phyloP scores from a whole-genome alignment of 2,888 invertebrate genomes.

The Hypena proboscidalis region DNA sequence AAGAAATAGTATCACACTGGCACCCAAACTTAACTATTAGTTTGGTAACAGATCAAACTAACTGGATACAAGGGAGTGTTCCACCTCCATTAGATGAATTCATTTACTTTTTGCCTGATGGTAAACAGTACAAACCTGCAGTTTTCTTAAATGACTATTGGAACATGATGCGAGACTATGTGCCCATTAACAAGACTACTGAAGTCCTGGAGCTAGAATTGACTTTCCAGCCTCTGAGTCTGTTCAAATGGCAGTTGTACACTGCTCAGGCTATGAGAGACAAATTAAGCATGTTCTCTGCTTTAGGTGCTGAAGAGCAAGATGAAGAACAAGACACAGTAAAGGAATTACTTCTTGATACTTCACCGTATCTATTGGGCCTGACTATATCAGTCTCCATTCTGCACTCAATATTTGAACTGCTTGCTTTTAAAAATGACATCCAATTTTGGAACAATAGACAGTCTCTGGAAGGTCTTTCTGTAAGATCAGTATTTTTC shows the following conservation, averaged over 20 bases:
- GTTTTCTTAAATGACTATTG: constrained; percentile 99
- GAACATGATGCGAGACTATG: constrained; percentile 98
- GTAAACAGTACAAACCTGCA: constrained; percentile 96
- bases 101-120: constrained; percentile 94
- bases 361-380: constrained; percentile 97
- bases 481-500: constrained; percentile 99
- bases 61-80: constrained; percentile 96
- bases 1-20: constrained; percentile 98
- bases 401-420: constrained; percentile 98
- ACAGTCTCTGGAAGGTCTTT: constrained; percentile 98
- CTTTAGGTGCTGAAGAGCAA: constrained; percentile 89
- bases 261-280: constrained; percentile 97
- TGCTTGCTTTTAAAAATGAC: constrained; percentile 99
- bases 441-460: constrained; percentile 99
- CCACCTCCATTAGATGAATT: constrained; percentile 97
- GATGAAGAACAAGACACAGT: constrained; percentile 95
- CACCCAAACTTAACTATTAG: constrained; percentile 99
- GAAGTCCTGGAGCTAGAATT: constrained; percentile 89
- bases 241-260: constrained; percentile 99
- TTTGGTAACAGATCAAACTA: constrained; percentile 97
- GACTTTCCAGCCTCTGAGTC: constrained; percentile 95
- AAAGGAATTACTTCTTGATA: constrained; percentile 97
- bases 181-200: constrained; percentile 94
- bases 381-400: constrained; percentile 96
- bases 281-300: constrained; percentile 90